Base-by-base conservation (phyloP, 2,113 vertebrate species). In the Crotophaga sulcirostris region DNA sequence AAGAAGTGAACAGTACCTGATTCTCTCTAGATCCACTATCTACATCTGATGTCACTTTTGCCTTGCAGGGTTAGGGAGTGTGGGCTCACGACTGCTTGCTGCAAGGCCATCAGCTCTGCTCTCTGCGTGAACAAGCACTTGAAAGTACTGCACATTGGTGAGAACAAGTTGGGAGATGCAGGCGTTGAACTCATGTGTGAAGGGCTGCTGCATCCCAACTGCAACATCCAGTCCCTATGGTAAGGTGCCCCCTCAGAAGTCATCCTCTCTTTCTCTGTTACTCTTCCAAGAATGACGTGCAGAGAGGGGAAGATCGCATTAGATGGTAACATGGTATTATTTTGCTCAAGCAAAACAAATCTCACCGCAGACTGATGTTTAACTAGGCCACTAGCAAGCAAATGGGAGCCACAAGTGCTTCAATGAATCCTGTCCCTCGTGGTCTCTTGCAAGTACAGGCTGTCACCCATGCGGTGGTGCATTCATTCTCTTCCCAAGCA, bases 51-150 rank as follows among this genome's bases (percentile, higher is more conserved):
- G 10, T 70, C 36, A 6, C 52, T 84, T 86, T 62, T 68, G 25
- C 45, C 49, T 78, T 76, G 17, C 94, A 98, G 98, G 98, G 23
- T 97, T 33, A 97, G 97, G 83, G 95, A 96, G 34, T 98, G 98
- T 0, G 70, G 95, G 56, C 72, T 98, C 84, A 98, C 98, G 0
- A 62, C 88, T 3, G 94, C 95, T 34, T 97, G 97, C 94, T 98
- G 98, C 83, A 87, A 93, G 26, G 90, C 91, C 9, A 21, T 98
- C 44, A 34, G 97, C 58, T 49, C 92, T 0, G 76, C 97, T 73
- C 77, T 98, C 85, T 78, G 93, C 4, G 24, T 63, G 45, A 98
- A 95, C 84, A 81, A 56, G 40, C 34, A 47, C 34, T 89, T 98
- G 36, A 91, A 80, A 88, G 97, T 98, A 13, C 95, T 98, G 74